Conservation (phyloP, 2,797 vertebrate species). For the Gila robusta region DNA sequence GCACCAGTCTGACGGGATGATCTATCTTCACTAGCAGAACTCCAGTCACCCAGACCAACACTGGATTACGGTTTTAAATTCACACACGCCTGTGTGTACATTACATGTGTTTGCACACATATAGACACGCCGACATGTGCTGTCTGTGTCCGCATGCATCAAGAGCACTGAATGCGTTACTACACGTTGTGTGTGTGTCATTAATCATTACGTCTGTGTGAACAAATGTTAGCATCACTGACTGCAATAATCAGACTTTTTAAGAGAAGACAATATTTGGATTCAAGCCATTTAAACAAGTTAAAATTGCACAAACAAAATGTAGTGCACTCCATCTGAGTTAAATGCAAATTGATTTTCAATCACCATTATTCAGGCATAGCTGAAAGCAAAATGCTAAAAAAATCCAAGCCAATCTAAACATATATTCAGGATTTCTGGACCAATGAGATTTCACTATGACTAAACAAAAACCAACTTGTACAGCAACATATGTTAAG, state of each 20-base stretch:
- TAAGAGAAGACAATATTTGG: not conserved
- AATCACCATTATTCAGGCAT: not conserved
- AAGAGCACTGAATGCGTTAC: not conserved
- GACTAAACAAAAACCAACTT: not conserved
- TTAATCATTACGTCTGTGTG: not conserved
- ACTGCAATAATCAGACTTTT: not conserved
- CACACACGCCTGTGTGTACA: constrained; percentile 23
- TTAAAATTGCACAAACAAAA: not conserved
- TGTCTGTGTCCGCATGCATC: not conserved
- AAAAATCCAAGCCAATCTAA: not conserved
- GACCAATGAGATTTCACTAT: not conserved
- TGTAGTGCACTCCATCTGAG: not conserved
- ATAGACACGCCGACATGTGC: not conserved
- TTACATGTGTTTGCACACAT: constrained; percentile 12
- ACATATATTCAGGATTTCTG: not conserved
- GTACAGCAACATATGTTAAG: not conserved
- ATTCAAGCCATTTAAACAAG: not conserved
- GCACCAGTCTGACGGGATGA: constrained; percentile 12
- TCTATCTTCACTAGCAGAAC: constrained; percentile 27
- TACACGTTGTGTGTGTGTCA: not conserved
- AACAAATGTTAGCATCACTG: not conserved
- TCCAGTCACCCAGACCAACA: not conserved
- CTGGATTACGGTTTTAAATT: constrained; percentile 9
- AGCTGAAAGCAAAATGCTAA: not conserved
- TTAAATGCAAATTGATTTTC: not conserved